Evolutionary conservation across 2,113 vertebrate species (phyloP).

Genomic region (Clarias macrocephalus): DNA sequence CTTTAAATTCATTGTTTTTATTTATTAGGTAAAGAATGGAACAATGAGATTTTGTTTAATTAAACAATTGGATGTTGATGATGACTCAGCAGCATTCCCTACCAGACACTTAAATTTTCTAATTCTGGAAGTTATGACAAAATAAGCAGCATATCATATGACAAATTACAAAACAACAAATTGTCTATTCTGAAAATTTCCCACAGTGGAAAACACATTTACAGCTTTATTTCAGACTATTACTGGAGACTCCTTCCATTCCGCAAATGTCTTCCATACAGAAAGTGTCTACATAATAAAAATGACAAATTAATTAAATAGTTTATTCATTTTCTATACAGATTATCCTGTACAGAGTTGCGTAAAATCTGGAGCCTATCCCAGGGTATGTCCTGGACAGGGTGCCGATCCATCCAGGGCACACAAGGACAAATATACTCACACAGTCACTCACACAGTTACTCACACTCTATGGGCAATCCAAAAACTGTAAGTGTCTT

Average conservation of each 20-base stretch:
- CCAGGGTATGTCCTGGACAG: too few relatives aligned
- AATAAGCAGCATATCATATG: not conserved
- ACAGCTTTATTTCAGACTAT: not conserved
- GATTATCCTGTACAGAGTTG: too few relatives aligned
- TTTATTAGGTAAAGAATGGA: not conserved
- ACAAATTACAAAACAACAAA: not conserved
- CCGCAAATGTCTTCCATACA: not conserved
- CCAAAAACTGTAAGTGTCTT: too few relatives aligned
- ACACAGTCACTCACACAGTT: too few relatives aligned
- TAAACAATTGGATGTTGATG: not conserved
- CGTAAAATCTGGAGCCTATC: too few relatives aligned
- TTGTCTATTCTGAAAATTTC: not conserved
- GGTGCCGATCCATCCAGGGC: too few relatives aligned
- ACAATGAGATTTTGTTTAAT: not conserved
- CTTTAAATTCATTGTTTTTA: not conserved
- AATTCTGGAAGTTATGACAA: not conserved
- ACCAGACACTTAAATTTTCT: not conserved
- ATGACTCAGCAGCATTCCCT: not conserved
- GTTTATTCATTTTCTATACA: too few relatives aligned
- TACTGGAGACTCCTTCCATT: not conserved
- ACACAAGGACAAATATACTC: too few relatives aligned
- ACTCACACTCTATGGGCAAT: too few relatives aligned
- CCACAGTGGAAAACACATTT: not conserved
- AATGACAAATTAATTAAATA: too few relatives aligned
- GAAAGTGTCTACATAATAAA: not conserved